Percentiles rank a stretch among this genome's conserved stretches.
Evolutionary conservation across 2,888 invertebrate species (phyloP).

Genomic region (Plusia festucae): DNA sequence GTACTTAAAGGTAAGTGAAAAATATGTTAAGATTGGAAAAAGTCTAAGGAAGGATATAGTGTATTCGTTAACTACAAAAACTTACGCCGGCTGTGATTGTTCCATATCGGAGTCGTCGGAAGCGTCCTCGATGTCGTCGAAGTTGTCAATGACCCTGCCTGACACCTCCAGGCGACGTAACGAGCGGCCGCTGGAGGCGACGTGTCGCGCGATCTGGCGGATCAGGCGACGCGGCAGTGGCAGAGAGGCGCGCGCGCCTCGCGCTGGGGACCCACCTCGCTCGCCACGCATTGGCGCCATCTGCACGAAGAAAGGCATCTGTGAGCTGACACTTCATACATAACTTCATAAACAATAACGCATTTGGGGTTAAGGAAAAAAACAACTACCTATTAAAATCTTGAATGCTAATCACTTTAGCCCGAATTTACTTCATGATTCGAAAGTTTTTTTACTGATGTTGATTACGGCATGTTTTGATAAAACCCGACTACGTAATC

Average conservation of each 20-base stretch:
- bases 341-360: too few relatives aligned
- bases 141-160: constrained; percentile 86
- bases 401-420: constrained; percentile 1
- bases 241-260: constrained; percentile 85
- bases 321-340: neutral
- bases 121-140: constrained; percentile 83
- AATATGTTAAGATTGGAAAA: neutral
- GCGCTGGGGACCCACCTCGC: constrained; percentile 84
- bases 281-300: constrained; percentile 89
- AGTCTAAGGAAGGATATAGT: neutral
- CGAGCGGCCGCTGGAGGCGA: constrained; percentile 87
- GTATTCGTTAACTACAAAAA: constrained; percentile 36
- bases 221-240: constrained; percentile 86
- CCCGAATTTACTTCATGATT: neutral
- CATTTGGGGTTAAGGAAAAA: too few relatives aligned
- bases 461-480: constrained; percentile 16
- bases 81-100: constrained; percentile 82
- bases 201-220: constrained; percentile 86
- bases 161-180: constrained; percentile 86
- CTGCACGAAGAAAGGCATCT: constrained; percentile 58
- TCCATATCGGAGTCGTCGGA: constrained; percentile 85
- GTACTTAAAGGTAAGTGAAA: neutral
- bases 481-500: constrained; percentile 17
- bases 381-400: constrained; percentile 2
- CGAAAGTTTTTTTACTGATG: constrained; percentile 13